phyloP scores from a whole-genome alignment of 64 coral and sea anemone species.

The Astreopora myriophthalma region DNA sequence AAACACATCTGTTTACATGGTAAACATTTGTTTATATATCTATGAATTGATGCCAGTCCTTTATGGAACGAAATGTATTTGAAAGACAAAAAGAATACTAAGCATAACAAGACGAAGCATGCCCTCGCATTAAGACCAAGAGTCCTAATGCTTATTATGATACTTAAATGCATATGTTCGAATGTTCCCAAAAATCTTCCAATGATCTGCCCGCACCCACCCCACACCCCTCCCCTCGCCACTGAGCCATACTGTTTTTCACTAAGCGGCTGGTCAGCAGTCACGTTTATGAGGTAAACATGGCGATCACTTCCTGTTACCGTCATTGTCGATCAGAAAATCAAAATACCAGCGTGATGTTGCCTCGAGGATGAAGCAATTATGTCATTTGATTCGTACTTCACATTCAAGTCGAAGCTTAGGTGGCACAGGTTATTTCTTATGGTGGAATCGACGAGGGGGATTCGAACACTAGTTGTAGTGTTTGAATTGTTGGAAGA shows the following conservation, averaged over 20 bases:
- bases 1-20: conserved; percentile 12
- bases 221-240: not conserved
- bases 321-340: too few relatives aligned
- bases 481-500: too few relatives aligned
- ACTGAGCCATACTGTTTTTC: not conserved
- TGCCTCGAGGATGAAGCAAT: too few relatives aligned
- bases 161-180: not conserved
- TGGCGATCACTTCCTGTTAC: too few relatives aligned
- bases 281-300: too few relatives aligned
- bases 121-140: not conserved
- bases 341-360: too few relatives aligned
- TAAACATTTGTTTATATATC: conserved; percentile 41
- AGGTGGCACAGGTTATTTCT: conserved; percentile 11
- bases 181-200: not conserved
- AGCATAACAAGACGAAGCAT: not conserved
- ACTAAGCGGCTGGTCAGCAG: too few relatives aligned
- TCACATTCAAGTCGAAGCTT: conserved; percentile 3
- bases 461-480: conserved; percentile 19
- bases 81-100: not conserved
- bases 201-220: not conserved
- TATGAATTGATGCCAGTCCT: conserved; percentile 38
- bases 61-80: conserved; percentile 35
- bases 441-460: conserved; percentile 9
- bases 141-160: not conserved
- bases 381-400: too few relatives aligned